phyloP scores from a whole-genome alignment of 2,113 vertebrate species.

The mouse (Mus musculus) region GRCm39 chr10:115247001-115247500 shows the following conservation, averaged over 20 bases:
- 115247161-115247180: constrained; percentile 93
- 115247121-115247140: constrained; percentile 93
- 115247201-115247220: constrained; percentile 89
- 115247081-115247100: constrained; percentile 57
- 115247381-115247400: constrained; percentile 60
- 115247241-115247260: constrained; percentile 54
- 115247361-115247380: not conserved
- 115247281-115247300: not conserved
- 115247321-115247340: constrained; percentile 21
- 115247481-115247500: constrained; percentile 40
- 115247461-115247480: constrained; percentile 51
- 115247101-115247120: constrained; percentile 96
- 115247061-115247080: constrained; percentile 14
- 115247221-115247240: constrained; percentile 89
- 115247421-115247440: constrained; percentile 55
- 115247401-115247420: constrained; percentile 30
- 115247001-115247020: constrained; percentile 29
- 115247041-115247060: constrained; percentile 31
- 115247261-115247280: not conserved
- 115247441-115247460: not conserved
- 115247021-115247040: constrained; percentile 46
- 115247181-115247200: constrained; percentile 88
- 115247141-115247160: constrained; percentile 89
- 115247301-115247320: constrained; percentile 57
- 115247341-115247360: constrained; percentile 28